phyloP scores from a whole-genome alignment of 30 jellyfish, hydroid and myxozoan species.

The Mastigias papua region DNA sequence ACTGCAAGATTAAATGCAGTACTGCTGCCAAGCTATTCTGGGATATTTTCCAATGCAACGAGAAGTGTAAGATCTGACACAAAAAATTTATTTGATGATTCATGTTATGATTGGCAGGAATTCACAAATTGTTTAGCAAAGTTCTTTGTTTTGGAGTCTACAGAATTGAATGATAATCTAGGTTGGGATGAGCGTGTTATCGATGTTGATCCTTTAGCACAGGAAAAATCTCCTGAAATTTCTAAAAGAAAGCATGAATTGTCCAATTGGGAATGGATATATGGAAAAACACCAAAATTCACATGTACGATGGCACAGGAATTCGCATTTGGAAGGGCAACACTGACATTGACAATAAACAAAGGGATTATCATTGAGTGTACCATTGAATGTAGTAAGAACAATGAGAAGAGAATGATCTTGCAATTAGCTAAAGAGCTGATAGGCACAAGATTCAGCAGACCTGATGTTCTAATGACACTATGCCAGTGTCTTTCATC shows the following conservation, averaged over 20 bases:
- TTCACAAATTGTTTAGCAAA: conserved; percentile 39
- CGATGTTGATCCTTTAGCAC: conserved; percentile 42
- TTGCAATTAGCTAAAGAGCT: conserved; percentile 3
- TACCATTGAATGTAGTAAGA: neutral
- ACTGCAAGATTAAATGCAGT: conserved; percentile 18
- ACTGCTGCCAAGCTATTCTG: conserved; percentile 61
- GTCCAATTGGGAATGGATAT: conserved; percentile 88
- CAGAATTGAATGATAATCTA: neutral
- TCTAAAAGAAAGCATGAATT: conserved; percentile 31
- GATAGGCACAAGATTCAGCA: conserved; percentile 44
- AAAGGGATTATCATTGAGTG: conserved; percentile 50
- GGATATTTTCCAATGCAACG: conserved; percentile 87
- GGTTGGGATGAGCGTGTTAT: neutral
- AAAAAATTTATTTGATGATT: conserved; percentile 64
- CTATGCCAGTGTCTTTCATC: conserved; percentile 1
- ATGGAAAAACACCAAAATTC: conserved; percentile 96
- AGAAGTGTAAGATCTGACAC: conserved; percentile 81
- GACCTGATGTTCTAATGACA: conserved; percentile 40
- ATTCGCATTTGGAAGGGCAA: conserved; percentile 24
- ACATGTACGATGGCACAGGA: conserved; percentile 2
- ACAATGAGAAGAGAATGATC: neutral
- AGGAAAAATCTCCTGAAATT: neutral
- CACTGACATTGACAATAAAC: conserved; percentile 17
- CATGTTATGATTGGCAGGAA: conserved; percentile 49
- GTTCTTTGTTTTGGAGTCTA: conserved; percentile 9